Evolutionary conservation across 2,888 invertebrate species (phyloP).

Genomic region (Scaptomyza parva): DNA sequence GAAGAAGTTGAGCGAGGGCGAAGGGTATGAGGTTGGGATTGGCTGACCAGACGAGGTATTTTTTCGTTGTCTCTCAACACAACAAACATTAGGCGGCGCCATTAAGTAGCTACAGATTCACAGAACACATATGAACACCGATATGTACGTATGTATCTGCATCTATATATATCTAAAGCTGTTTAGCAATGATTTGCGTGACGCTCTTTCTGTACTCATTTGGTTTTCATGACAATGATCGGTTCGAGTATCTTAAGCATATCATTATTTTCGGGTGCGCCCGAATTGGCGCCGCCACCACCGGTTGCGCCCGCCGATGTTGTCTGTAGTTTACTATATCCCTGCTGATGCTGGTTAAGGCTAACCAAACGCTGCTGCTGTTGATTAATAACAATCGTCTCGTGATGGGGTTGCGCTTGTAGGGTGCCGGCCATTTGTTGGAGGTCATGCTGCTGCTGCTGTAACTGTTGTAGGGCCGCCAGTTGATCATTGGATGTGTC

Average conservation of each 20-base stretch:
- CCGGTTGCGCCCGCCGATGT: slow-evolving; percentile 40
- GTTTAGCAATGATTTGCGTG: slow-evolving; percentile 39
- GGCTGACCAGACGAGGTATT: slow-evolving; percentile 26
- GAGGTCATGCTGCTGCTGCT: slow-evolving; percentile 70
- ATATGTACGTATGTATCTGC: neutral
- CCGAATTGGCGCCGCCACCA: slow-evolving; percentile 19
- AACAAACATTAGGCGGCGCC: slow-evolving; percentile 30
- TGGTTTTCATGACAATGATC: slow-evolving; percentile 85
- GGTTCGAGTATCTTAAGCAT: slow-evolving; percentile 85
- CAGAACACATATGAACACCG: neutral
- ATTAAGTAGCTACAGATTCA: slow-evolving; percentile 29
- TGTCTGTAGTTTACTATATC: slow-evolving; percentile 61
- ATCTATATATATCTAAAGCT: neutral
- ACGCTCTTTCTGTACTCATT: slow-evolving; percentile 78
- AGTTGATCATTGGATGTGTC: slow-evolving; percentile 62
- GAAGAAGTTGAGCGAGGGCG: neutral
- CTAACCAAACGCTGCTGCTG: slow-evolving; percentile 66
- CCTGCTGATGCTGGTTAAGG: slow-evolving; percentile 72
- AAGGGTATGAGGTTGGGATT: neutral
- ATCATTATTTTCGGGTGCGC: slow-evolving; percentile 83
- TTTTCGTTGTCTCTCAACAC: slow-evolving; percentile 32
- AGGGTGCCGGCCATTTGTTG: slow-evolving; percentile 59
- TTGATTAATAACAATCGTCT: slow-evolving; percentile 67
- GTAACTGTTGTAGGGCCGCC: slow-evolving; percentile 44
- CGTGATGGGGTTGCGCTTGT: slow-evolving; percentile 68